Evolutionary conservation across 1,140 invertebrate genomes (phyloP), one percentile per base, ranked within the genome.

Genomic region (Spodoptera litura): DNA sequence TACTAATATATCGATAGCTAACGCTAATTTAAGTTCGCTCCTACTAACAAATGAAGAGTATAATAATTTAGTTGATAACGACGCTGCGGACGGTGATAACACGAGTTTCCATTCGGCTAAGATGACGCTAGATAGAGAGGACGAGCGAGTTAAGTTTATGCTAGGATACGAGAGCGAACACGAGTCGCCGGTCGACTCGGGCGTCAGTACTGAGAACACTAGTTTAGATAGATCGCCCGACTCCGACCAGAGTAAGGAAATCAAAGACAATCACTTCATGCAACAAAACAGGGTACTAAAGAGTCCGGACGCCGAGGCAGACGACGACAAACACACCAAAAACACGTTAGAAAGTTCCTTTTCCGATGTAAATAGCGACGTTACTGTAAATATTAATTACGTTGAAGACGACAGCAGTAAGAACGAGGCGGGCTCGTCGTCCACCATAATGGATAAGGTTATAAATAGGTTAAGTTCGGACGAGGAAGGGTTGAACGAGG

Each of bases 131-230:
- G 87, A 90, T 12, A 85, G 81, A 31, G 91, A 92, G 6, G 87
- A 91, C 38, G 95, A 95, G n/a, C 95, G 93, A 35, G 95, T 96
- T 53, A 94, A 93, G 82, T 95, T 95, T 78, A 92, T 94, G 83
- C 80, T 95, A 53, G 94, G 92, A 4, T 94, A 95, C 68, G 94
- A 95, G 49, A 94, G 93, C 76, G 94, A 95, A n/a, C 91, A 93
- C 10, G 93, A 95, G 72, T 95, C 93, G 49, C 96, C 96, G 2
- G 95, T 93, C 0, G 96, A 97, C 87, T 97, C 96, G 0, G 96
- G 96, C 0, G 96, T 97, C 55, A 97, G 96, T 81, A 97, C 96
- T 0, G 96, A 97, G 87, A 97, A 96, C 73, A 96, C 96, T 5
- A 97, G 96, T 85, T 88, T 97, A 86, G 95, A 96, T 87, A 89